Base-by-base conservation (phyloP, 2,888 invertebrate species). In the Agrochola litura region DNA sequence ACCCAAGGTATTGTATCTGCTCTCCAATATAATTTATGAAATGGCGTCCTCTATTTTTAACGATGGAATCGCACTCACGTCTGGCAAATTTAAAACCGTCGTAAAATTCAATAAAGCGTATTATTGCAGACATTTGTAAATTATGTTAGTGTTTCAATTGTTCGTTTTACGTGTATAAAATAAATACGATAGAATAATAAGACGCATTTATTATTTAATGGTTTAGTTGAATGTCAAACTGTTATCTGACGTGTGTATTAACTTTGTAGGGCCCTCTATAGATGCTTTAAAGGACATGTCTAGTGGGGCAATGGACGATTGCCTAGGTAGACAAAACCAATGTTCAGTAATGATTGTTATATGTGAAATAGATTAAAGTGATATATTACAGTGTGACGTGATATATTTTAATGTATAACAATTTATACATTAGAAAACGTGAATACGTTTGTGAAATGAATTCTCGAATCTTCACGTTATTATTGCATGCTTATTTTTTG, bases 101-200 rank as follows among this genome's bases (percentile, higher is more conserved):
- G 86, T 91, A 86, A 88, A 89, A 89, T 89, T 89, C 88, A 87
- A 90, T 89, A 89, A 89, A 89, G 87, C 88, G 85, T 88, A 87
- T 90, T 89, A 90, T 91, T 89, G 87, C 84, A 86, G 86, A 81
- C 86, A 77, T 74, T 85, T 68, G 82, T 88, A 88, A 90, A 90
- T 90, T 86, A 86, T 84, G 85, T 83, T 82, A 88, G 84, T 88
- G 83, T 88, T 87, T 85, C 88, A 88, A 86, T 89, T 89, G 86
- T 85, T 79, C 84, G 81, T 52, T 77, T 86, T 81, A 83, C 86
- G 81, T 79, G 79, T 70, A 72, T 86, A 73, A 77, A 86, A 85
- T 85, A 84, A 74, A 81, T 84, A 87, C 79, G 75, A 76, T 73
- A 49, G 70, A 77, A 83, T 89, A 80, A 84, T 81, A 84, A 86